These are phyloP conservation scores for Hipposideros armiger DNA, from an alignment of 2,113 vertebrate genomes.

Conservation along the genomic window DNA sequence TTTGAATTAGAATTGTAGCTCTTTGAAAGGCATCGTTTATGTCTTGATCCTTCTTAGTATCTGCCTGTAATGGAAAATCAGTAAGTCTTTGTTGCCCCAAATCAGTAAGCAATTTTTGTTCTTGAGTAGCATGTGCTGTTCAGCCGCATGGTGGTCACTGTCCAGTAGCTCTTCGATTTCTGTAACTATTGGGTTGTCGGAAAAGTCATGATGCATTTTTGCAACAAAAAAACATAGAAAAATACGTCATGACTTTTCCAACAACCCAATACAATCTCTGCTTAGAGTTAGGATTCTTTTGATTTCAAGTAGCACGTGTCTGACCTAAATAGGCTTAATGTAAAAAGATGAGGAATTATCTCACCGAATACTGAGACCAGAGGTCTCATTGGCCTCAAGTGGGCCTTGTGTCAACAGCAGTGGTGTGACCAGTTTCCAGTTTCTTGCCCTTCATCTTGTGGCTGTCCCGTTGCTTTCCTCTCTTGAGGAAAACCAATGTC, in stretches of 20 bases:
- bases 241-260: too few relatives aligned
- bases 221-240: too few relatives aligned
- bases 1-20: neutral
- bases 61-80: neutral
- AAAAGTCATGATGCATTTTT: too few relatives aligned
- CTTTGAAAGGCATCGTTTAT: neutral
- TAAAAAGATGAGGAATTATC: neutral
- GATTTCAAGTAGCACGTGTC: neutral
- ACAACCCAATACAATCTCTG: neutral
- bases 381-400: neutral
- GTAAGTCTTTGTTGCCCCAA: neutral
- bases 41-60: neutral
- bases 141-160: neutral
- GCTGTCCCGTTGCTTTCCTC: neutral
- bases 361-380: neutral
- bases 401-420: neutral
- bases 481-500: neutral
- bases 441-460: neutral
- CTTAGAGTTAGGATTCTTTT: neutral
- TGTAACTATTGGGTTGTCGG: neutral
- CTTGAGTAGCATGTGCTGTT: neutral
- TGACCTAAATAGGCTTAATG: neutral
- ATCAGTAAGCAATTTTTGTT: neutral
- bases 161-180: neutral
- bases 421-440: neutral